Percentiles rank a stretch among this genome's conserved stretches.
These are phyloP conservation scores for Margaritifera margaritifera DNA, from an alignment of 2,888 invertebrate genomes.

Conservation along the genomic window DNA sequence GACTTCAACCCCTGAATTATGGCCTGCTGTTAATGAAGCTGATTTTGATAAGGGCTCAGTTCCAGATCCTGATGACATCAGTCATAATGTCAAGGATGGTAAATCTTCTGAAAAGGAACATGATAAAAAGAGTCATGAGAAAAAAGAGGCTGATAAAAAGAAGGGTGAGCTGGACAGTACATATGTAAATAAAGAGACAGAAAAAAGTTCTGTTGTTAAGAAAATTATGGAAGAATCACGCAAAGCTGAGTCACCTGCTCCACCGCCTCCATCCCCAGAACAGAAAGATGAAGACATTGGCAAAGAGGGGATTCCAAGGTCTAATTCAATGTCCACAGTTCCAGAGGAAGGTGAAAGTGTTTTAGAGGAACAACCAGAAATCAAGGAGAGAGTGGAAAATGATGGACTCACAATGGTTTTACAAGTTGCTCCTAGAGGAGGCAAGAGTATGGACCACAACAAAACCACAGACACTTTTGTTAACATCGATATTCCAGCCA, in stretches of 20 bases:
- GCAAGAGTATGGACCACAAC: slow-evolving; percentile 16
- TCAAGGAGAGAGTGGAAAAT: slow-evolving; percentile 15
- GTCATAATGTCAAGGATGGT: slow-evolving; percentile 12
- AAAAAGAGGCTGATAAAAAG: slow-evolving; percentile 16
- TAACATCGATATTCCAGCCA: slow-evolving; percentile 60
- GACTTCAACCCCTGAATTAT: slow-evolving; percentile 54
- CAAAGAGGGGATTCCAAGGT: slow-evolving; percentile 19
- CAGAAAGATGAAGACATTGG: slow-evolving; percentile 38
- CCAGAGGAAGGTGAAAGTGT: slow-evolving; percentile 45
- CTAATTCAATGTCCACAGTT: slow-evolving; percentile 46
- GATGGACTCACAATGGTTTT: slow-evolving; percentile 40
- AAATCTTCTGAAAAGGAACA: slow-evolving; percentile 20
- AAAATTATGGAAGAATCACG: slow-evolving; percentile 36
- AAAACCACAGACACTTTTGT: slow-evolving; percentile 55
- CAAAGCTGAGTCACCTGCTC: slow-evolving; percentile 58
- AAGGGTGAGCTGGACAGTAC: slow-evolving; percentile 20
- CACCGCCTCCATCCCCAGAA: slow-evolving; percentile 67
- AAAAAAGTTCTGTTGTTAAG: slow-evolving; percentile 20
- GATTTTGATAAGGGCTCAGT: slow-evolving; percentile 46
- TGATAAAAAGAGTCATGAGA: slow-evolving; percentile 7
- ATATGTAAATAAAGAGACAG: slow-evolving; percentile 23
- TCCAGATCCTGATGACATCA: slow-evolving; percentile 26
- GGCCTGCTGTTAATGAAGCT: slow-evolving; percentile 59
- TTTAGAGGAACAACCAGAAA: slow-evolving; percentile 8
- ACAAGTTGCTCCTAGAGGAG: slow-evolving; percentile 44